phyloP scores from a whole-genome alignment of 2,113 vertebrate species.

The Motacilla alba region DNA sequence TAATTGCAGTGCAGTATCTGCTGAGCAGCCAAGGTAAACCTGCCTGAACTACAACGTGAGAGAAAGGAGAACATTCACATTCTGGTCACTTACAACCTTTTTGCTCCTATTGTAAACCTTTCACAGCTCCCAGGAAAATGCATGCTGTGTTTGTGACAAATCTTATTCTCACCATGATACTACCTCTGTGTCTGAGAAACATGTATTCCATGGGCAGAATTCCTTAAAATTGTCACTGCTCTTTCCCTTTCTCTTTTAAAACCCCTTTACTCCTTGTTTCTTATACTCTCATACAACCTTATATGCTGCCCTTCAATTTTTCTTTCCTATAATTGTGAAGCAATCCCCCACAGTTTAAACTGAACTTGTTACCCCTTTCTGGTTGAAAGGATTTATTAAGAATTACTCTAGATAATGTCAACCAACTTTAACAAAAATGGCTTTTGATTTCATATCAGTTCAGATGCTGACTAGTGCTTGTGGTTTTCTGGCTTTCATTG shows the following conservation, averaged over 20 bases:
- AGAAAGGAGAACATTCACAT: neutral
- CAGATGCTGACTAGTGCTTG: neutral
- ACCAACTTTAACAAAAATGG: slow-evolving; percentile 13
- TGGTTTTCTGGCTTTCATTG: slow-evolving; percentile 31
- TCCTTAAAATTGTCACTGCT: neutral
- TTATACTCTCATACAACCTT: neutral
- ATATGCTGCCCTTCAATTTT: neutral
- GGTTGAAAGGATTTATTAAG: slow-evolving; percentile 32
- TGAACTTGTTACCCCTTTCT: slow-evolving; percentile 39
- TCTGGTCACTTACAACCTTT: neutral
- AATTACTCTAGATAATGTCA: slow-evolving; percentile 46
- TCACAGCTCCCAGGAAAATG: neutral
- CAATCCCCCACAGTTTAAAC: neutral
- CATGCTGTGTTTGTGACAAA: neutral
- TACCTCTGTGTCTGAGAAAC: neutral
- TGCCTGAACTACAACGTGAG: neutral
- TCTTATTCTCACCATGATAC: neutral
- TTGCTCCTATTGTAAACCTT: neutral
- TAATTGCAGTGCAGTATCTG: neutral
- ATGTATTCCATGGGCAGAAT: neutral
- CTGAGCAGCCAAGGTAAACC: neutral
- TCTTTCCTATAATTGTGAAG: neutral
- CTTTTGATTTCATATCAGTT: slow-evolving; percentile 26
- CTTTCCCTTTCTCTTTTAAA: neutral
- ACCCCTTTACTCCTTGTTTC: neutral